Percentiles rank a stretch among this genome's conserved stretches.
These are phyloP conservation scores for Venturia canescens DNA, from an alignment of 1,140 invertebrate genomes.

Conservation along the genomic window DNA sequence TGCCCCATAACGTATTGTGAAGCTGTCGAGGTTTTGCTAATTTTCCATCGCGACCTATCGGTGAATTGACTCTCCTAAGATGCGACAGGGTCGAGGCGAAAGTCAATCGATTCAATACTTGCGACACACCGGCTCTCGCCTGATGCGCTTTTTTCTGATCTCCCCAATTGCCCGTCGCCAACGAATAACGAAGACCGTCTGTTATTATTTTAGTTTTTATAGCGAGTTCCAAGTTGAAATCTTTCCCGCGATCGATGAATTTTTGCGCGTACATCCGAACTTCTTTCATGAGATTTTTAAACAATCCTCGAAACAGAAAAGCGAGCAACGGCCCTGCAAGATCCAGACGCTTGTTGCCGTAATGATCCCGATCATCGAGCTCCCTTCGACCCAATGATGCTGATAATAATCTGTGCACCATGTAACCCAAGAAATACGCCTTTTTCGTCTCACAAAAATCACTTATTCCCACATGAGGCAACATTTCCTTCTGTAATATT, in stretches of 20 bases:
- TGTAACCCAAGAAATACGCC: conserved; percentile 98
- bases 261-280: conserved; percentile 99
- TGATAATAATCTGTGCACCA: conserved; percentile 96
- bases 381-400: conserved; percentile 97
- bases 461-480: conserved; percentile 98
- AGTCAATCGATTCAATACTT: conserved; percentile 96
- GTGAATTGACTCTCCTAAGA: conserved; percentile 97
- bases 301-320: conserved; percentile 95
- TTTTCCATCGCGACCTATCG: conserved; percentile 99
- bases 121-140: conserved; percentile 94
- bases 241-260: conserved; percentile 98
- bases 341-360: conserved; percentile 98
- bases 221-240: conserved; percentile 97
- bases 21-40: conserved; percentile 98
- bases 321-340: conserved; percentile 97
- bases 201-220: conserved; percentile 99
- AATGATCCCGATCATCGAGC: conserved; percentile 99
- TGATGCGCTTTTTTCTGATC: conserved; percentile 99
- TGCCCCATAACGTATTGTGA: conserved; percentile 99
- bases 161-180: conserved; percentile 99
- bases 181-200: conserved; percentile 97
- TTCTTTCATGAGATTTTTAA: conserved; percentile 96
- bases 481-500: conserved; percentile 99
- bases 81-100: conserved; percentile 99
- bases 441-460: conserved; percentile 99